Conservation (phyloP, 2,888 invertebrate genomes). For the Parnassius apollo region DNA sequence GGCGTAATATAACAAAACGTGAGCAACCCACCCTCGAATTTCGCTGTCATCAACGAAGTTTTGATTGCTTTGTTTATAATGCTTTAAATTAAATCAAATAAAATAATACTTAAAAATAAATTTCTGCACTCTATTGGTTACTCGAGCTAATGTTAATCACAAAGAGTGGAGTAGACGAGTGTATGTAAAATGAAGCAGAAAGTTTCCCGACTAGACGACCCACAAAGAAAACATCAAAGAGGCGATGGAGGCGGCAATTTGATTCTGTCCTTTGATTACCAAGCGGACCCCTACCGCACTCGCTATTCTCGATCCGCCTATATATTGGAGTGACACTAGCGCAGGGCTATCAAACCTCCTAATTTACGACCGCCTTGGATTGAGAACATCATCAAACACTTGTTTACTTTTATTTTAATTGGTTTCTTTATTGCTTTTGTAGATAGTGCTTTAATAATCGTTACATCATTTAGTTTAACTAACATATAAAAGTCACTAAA, state of each 20-base stretch:
- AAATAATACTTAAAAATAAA: no score
- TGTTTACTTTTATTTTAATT: slow-evolving; percentile 3
- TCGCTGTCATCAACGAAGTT: no score
- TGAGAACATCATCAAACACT: slow-evolving; percentile 6
- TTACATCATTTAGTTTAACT: no score
- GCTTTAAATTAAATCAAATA: no score
- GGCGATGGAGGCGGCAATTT: slow-evolving; percentile 53
- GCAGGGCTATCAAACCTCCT: slow-evolving; percentile 25
- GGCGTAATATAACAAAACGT: no score
- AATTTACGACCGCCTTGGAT: slow-evolving; percentile 15
- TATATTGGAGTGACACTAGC: slow-evolving; percentile 23
- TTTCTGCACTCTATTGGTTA: slow-evolving; percentile 3
- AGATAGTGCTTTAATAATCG: not conserved
- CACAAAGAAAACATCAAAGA: slow-evolving; percentile 70
- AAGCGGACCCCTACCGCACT: slow-evolving; percentile 47
- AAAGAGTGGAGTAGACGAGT: slow-evolving; percentile 8
- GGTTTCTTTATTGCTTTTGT: slow-evolving; percentile 1
- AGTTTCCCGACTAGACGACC: slow-evolving; percentile 52
- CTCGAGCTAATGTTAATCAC: slow-evolving; percentile 22
- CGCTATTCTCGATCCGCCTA: slow-evolving; percentile 52
- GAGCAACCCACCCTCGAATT: no score
- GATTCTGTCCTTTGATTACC: slow-evolving; percentile 72
- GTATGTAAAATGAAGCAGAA: slow-evolving; percentile 24
- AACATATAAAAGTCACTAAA: no score
- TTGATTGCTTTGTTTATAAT: no score